Evolutionary conservation across 2,113 vertebrate species (phyloP), one percentile per base, ranked within the genome.

Genomic region (Cochlearius cochlearius): DNA sequence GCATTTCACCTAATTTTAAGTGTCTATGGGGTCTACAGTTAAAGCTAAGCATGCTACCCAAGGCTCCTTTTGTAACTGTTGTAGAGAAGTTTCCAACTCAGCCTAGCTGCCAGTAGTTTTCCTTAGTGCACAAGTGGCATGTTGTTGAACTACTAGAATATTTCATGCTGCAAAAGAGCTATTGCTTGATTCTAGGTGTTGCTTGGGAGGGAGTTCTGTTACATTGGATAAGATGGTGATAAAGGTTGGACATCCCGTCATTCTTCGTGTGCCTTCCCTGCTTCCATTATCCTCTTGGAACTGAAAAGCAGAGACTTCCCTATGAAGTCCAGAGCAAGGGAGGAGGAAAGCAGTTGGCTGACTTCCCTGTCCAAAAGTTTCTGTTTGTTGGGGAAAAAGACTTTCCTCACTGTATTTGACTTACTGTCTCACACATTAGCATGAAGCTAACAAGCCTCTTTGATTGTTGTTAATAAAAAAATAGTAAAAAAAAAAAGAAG

Each of bases 171-270:
- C 12, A 49, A 36, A 74, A 64, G 32, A 43, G 15, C 20, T 50
- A 64, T 12, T 69, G 32, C 10, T 72, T 72, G 52, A 59, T 68
- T 86, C 20, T 56, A 39, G 43, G 14, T 39, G 11, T 15, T 63
- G 11, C 43, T 43, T 75, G 15, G 67, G 56, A 71, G n/a, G 18
- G 9, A 79, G 1, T 30, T 90, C 41, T 81, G 29, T 22, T 67
- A 55, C 4, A 13, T 73, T 58, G 41, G 17, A 19, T 30, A 78
- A 59, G 20, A 87, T 11, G 8, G 12, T 43, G 47, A 18, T 5
- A 85, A 53, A 41, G 10, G 55, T 78, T 1, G 3, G n/a, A 26
- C 38, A 84, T 16, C 8, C 14, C 0, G 0, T 71, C 34, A 59
- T 63, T 67, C 34, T 68, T 81, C 17, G 58, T 63, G 29, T 39